Evolutionary conservation across 2,888 invertebrate species (phyloP).

Genomic region (Drosophila algonquin): DNA sequence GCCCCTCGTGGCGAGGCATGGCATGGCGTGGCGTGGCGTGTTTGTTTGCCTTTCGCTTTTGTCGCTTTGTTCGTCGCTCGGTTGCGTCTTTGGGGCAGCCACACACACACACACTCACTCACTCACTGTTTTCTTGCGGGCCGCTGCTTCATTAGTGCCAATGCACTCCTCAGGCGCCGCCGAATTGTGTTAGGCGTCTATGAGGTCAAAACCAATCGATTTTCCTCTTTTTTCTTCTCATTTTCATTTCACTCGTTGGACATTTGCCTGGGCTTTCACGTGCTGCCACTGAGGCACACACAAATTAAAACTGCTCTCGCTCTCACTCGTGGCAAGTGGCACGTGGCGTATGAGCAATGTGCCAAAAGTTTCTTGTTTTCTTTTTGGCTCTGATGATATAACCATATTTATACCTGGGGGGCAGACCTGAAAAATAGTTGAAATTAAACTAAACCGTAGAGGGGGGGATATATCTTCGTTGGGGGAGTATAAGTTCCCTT

Average conservation of each 20-base stretch:
- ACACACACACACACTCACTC: neutral
- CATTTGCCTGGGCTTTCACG: conserved; percentile 53
- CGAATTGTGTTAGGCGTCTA: conserved; percentile 65
- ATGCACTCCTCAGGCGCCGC: conserved; percentile 58
- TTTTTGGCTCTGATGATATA: conserved; percentile 3
- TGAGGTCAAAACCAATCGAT: conserved; percentile 82
- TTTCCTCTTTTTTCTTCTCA: conserved; percentile 50
- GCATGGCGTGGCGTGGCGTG: conserved; percentile 62
- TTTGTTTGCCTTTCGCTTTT: conserved; percentile 73
- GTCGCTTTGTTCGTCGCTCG: conserved; percentile 31
- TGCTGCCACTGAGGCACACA: conserved; percentile 46
- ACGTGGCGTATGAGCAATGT: conserved; percentile 41
- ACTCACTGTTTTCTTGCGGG: conserved; percentile 8
- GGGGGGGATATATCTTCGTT: neutral
- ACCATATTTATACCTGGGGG: neutral
- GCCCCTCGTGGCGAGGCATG: conserved; percentile 62
- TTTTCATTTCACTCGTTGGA: conserved; percentile 7
- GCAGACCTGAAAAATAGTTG: neutral
- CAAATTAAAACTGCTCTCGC: conserved; percentile 2
- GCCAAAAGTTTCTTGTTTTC: neutral
- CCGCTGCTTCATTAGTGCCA: conserved; percentile 70
- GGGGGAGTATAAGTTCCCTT: neutral
- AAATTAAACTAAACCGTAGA: neutral
- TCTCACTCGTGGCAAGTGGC: no score
- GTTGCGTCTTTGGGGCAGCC: conserved; percentile 22